Base-by-base conservation (phyloP, 2,888 invertebrate genomes). In the Tholera decimalis region DNA sequence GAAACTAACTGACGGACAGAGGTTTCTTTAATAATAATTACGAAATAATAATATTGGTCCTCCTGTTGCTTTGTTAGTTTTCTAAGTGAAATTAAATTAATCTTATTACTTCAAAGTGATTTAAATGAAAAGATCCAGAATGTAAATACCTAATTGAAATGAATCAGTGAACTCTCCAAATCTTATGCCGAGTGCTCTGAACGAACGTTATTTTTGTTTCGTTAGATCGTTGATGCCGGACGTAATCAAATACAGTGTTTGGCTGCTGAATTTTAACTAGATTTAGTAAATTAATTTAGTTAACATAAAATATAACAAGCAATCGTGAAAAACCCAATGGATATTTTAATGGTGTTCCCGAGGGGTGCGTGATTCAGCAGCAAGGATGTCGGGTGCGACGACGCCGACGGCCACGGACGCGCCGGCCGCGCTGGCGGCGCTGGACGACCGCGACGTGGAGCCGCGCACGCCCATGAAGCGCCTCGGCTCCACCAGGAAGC, bases 381-480 rank as follows among this genome's bases (percentile, higher is more conserved):
- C 66, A 54, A 63, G 43, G 24, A 85, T 87, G 85, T 89, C 97
- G 77, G 89, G 84, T 66, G 86, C 88, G 46, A 84, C 99, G 24
- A 96, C 97, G 79, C 98, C 99, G 91, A 99, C 99, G 11, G 98
- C 98, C 98, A 96, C 56, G 9, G 64, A 67, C 15, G 67, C 68
- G 22, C 64, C 64, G 15, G 55, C 22, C 24, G 41, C 67, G 97
- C 98, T 60, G 97, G 98, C 68, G 98, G 92, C 91, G 87, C 97
- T 97, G 96, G 97, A 97, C 92, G 97, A 97, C 89, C 97, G 97
- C 87, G 97, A 97, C 85, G 95, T 96, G 89, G 97, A 97, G 93
- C 96, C 97, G 77, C 97, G 97, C 88, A 98, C 98, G 80, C 98
- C 98, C 53, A 98, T 98, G 94, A 97, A 97, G 91, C 96, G 98